Percentiles rank a stretch among this genome's conserved stretches.
These are phyloP conservation scores for Lasiurus cinereus DNA, from an alignment of 2,113 vertebrate species.

Conservation along the genomic window DNA sequence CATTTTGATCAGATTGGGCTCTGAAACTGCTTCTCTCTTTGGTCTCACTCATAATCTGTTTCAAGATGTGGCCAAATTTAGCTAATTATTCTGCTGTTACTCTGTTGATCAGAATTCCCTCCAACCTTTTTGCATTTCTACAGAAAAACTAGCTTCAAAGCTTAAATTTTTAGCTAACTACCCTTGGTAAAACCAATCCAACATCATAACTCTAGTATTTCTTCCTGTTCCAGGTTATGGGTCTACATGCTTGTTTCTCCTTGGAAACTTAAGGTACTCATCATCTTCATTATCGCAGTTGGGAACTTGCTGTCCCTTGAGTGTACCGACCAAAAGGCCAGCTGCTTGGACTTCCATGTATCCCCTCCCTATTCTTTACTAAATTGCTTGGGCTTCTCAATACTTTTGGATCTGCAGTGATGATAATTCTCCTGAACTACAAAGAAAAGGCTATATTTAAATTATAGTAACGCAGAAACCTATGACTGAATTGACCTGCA, in stretches of 20 bases:
- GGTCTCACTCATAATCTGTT: conserved; percentile 14
- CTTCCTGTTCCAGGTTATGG: background rate
- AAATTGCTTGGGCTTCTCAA: background rate
- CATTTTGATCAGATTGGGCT: background rate
- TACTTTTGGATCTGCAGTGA: background rate
- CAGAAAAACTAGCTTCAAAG: background rate
- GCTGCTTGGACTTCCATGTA: background rate
- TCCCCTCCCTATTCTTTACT: background rate
- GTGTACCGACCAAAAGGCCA: background rate
- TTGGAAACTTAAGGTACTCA: background rate
- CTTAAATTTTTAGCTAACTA: background rate
- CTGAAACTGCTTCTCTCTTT: background rate
- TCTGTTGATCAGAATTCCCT: background rate
- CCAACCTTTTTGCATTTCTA: background rate
- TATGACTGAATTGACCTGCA: background rate
- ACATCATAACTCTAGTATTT: background rate
- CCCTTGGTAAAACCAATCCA: background rate
- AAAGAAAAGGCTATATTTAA: conserved; percentile 18
- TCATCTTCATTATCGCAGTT: background rate
- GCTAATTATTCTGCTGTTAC: background rate
- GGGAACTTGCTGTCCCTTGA: background rate
- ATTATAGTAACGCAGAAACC: background rate
- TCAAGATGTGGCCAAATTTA: background rate
- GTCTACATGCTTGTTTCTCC: background rate
- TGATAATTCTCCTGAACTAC: background rate